Evolutionary conservation across 2,797 vertebrate species (phyloP).

Genomic region (Malurus splendens): DNA sequence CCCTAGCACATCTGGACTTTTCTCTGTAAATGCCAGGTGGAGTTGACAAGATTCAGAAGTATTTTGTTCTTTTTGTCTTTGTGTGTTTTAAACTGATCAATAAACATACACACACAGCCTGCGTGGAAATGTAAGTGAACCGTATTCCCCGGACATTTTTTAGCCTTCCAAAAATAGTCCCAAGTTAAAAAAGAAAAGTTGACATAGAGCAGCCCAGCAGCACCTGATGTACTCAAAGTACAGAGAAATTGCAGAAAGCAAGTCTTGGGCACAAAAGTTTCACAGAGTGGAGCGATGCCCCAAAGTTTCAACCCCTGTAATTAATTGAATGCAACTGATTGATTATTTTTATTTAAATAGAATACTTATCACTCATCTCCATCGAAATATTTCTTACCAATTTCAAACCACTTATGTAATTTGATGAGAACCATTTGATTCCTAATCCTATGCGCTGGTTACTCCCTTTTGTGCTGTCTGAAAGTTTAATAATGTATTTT

Average conservation of each 20-base stretch:
- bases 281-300: fast-evolving
- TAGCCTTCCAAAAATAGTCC: neutral
- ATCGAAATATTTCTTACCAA: neutral
- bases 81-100: neutral
- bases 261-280: neutral
- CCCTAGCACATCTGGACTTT: neutral
- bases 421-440: neutral
- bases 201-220: neutral
- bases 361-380: neutral
- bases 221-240: neutral
- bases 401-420: neutral
- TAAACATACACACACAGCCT: neutral
- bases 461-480: neutral
- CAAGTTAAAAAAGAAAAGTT: neutral
- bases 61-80: neutral
- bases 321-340: neutral
- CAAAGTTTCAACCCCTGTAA: neutral
- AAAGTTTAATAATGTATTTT: neutral
- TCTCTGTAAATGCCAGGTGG: neutral
- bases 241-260: neutral
- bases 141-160: neutral
- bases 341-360: neutral
- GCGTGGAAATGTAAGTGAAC: neutral
- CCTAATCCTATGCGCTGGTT: neutral
- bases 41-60: neutral